These are phyloP conservation scores for Platerodrilus igneus DNA, from an alignment of 2,888 invertebrate species.

Conservation along the genomic window DNA sequence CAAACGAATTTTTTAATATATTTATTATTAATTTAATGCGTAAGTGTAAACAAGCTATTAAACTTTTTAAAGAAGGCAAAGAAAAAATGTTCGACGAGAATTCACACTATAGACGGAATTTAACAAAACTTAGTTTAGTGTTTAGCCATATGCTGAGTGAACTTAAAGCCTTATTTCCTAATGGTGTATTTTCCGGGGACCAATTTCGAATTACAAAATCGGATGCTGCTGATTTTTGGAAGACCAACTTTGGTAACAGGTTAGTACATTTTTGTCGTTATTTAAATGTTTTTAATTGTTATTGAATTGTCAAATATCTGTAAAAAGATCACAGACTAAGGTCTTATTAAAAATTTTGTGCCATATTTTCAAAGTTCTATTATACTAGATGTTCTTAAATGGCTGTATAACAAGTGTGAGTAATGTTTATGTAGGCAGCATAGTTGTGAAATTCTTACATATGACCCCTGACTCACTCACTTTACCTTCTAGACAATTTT, in stretches of 20 bases:
- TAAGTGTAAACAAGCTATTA: constrained; percentile 98
- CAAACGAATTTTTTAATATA: constrained; percentile 94
- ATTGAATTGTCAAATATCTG: too few species aligned
- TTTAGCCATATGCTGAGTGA: constrained; percentile 99
- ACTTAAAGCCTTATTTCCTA: constrained; percentile 96
- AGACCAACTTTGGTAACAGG: constrained; percentile 93
- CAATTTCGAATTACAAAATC: constrained; percentile 98
- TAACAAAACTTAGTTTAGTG: constrained; percentile 96
- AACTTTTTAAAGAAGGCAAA: constrained; percentile 96
- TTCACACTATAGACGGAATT: constrained; percentile 87
- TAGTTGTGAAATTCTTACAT: too few species aligned
- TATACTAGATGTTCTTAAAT: too few species aligned
- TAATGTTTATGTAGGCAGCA: too few species aligned
- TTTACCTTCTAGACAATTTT: too few species aligned
- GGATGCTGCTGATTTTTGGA: constrained; percentile 99
- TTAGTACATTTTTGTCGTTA: too few species aligned
- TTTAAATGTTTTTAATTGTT: too few species aligned
- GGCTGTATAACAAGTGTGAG: too few species aligned
- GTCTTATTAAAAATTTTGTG: too few species aligned
- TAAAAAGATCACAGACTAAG: too few species aligned
- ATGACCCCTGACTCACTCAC: too few species aligned
- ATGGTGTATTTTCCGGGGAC: constrained; percentile 92
- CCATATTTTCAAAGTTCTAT: too few species aligned
- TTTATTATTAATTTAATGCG: constrained; percentile 97
- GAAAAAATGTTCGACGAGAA: constrained; percentile 98